Evolutionary conservation across 2,888 invertebrate genomes (phyloP).

Genomic region (Ecdyonurus torrentis): DNA sequence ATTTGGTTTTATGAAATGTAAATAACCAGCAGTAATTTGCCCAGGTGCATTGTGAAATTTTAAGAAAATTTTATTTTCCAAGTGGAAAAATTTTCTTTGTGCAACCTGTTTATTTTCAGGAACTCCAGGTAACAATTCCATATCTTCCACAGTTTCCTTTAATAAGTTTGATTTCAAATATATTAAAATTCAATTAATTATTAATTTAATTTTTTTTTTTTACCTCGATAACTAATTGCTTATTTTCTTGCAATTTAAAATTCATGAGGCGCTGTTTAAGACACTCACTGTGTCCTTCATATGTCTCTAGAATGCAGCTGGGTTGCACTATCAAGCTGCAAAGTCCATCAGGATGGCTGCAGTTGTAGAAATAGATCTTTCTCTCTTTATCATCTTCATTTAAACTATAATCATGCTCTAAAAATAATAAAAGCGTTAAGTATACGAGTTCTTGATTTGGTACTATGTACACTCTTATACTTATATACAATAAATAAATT

Average conservation of each 20-base stretch:
- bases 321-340: not conserved
- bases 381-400: not conserved
- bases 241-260: not conserved
- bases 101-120: not conserved
- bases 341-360: not conserved
- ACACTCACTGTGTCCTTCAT: not conserved
- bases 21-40: not conserved
- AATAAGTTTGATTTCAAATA: no score
- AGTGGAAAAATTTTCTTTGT: constrained; percentile 1
- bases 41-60: not conserved
- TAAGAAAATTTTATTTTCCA: not conserved
- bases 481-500: no score
- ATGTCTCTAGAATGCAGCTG: not conserved
- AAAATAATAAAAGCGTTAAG: not conserved
- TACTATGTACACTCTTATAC: no score
- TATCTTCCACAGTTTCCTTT: not conserved
- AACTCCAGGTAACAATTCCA: not conserved
- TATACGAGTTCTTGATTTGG: no score
- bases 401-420: not conserved
- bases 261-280: not conserved
- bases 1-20: not conserved
- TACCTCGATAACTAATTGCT: not conserved
- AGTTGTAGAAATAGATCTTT: not conserved
- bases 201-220: no score
- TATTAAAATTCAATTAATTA: no score